phyloP scores from a whole-genome alignment of 1,140 invertebrate species.

The Schlechtendalia chinensis region DNA sequence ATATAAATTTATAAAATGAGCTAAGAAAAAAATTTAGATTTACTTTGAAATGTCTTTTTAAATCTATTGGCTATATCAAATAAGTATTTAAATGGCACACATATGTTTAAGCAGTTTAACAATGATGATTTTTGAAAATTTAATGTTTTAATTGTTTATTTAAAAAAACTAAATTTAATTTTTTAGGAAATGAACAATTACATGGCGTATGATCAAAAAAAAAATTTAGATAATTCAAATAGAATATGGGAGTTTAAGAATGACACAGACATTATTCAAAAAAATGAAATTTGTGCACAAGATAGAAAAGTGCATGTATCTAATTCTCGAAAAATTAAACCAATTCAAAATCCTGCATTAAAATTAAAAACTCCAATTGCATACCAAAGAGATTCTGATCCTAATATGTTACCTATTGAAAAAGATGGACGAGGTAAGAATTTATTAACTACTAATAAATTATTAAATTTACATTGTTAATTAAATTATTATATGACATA shows the following conservation, averaged over 20 bases:
- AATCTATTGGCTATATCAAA: too few species aligned
- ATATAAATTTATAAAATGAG: too few species aligned
- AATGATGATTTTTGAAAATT: too few species aligned
- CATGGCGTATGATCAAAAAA: constrained; percentile 18
- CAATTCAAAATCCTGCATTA: constrained; percentile 71
- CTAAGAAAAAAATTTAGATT: too few species aligned
- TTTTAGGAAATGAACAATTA: constrained; percentile 45
- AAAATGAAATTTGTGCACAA: background rate
- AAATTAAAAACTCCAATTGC: constrained; percentile 77
- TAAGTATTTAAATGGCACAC: too few species aligned
- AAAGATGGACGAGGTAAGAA: constrained; percentile 78
- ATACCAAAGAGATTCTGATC: constrained; percentile 74
- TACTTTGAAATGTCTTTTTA: too few species aligned
- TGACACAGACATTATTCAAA: background rate
- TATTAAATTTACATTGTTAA: background rate
- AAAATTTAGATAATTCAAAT: constrained; percentile 19
- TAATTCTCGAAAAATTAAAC: constrained; percentile 68
- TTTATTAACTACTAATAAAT: background rate
- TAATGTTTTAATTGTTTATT: background rate
- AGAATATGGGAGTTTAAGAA: background rate
- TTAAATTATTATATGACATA: too few species aligned
- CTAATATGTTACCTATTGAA: constrained; percentile 74
- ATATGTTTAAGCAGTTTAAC: too few species aligned
- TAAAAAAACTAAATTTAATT: background rate
- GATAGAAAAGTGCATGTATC: constrained; percentile 17